Evolutionary conservation across 1,140 invertebrate genomes (phyloP).

Genomic region (Zaprionus vittiger): DNA sequence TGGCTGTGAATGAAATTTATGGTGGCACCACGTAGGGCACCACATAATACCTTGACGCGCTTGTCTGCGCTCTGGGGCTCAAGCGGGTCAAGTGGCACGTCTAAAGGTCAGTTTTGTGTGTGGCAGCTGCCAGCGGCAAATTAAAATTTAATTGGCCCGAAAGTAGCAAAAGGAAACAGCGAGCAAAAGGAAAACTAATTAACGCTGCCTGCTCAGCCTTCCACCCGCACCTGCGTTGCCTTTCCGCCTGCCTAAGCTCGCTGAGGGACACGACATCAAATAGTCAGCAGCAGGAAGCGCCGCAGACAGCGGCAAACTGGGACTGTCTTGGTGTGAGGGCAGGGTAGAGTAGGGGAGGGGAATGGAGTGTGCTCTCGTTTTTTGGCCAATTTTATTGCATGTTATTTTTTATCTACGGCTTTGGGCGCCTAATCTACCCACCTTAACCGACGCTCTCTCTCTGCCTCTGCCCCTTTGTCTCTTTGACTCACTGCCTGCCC

Average conservation of each 20-base stretch:
- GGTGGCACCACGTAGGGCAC: slow-evolving; percentile 23
- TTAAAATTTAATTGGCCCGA: slow-evolving; percentile 51
- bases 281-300: slow-evolving; percentile 24
- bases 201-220: slow-evolving; percentile 45
- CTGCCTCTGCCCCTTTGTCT: neutral
- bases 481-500: neutral
- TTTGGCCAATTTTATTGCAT: slow-evolving; percentile 74
- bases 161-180: slow-evolving; percentile 20
- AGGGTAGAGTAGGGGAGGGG: slow-evolving; percentile 10
- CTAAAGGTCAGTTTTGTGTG: slow-evolving; percentile 65
- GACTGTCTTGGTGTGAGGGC: neutral
- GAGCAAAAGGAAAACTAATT: slow-evolving; percentile 65
- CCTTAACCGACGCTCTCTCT: slow-evolving; percentile 37
- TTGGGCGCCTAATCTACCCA: slow-evolving; percentile 47
- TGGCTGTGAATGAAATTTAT: slow-evolving; percentile 66
- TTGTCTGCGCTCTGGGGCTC: slow-evolving; percentile 42
- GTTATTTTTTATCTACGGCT: slow-evolving; percentile 60
- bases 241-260: neutral
- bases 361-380: neutral
- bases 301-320: slow-evolving; percentile 17
- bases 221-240: neutral
- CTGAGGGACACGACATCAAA: neutral
- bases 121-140: slow-evolving; percentile 46
- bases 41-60: slow-evolving; percentile 56
- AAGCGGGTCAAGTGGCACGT: slow-evolving; percentile 67